Evolutionary conservation across 2,113 vertebrate species (phyloP).

Genomic region (Orcinus orca): DNA sequence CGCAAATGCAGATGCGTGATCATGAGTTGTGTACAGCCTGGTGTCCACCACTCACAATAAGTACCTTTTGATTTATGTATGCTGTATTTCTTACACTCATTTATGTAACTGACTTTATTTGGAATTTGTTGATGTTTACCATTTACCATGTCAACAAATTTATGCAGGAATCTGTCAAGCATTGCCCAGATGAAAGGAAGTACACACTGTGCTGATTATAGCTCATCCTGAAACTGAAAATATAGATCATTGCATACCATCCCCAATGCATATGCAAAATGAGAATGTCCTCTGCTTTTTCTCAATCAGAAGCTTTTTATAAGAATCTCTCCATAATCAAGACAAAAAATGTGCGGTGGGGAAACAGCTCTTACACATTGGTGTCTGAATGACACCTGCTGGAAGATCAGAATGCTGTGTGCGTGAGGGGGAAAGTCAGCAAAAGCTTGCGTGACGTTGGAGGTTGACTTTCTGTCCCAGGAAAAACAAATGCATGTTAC

Average conservation of each 20-base stretch:
- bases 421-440: fast-evolving
- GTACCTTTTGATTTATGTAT: fast-evolving
- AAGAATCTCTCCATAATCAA: constrained; percentile 58
- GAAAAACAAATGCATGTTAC: background rate
- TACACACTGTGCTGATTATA: constrained; percentile 67
- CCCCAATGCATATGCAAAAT: background rate
- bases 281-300: constrained; percentile 10
- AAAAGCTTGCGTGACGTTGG: fast-evolving
- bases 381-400: background rate
- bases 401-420: background rate
- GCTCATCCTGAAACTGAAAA: constrained; percentile 64
- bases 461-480: background rate
- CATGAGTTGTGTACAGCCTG: background rate
- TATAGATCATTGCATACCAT: constrained; percentile 42
- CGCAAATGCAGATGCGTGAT: fast-evolving
- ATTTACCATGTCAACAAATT: constrained; percentile 61
- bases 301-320: constrained; percentile 62
- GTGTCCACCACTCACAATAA: fast-evolving
- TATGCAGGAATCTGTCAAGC: constrained; percentile 17
- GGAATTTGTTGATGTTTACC: constrained; percentile 64
- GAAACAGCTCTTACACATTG: background rate
- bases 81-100: background rate
- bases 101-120: constrained; percentile 56
- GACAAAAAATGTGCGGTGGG: background rate
- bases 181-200: constrained; percentile 54